Conservation (phyloP, 2,888 invertebrate genomes). For the Lasioglossum figueresi region DNA sequence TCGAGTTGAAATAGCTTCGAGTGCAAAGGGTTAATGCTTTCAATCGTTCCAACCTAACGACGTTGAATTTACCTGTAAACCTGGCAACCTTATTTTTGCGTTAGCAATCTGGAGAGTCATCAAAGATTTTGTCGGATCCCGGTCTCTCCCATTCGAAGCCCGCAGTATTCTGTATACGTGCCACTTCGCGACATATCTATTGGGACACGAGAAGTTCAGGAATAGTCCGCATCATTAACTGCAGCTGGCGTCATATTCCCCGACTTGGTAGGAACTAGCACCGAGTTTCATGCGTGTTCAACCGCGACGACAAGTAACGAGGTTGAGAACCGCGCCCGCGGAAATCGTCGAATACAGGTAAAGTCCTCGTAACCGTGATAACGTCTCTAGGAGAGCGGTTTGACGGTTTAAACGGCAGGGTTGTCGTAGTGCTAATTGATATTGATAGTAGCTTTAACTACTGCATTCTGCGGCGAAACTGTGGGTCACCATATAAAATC, state of each 20-base stretch:
- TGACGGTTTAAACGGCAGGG: conserved; percentile 1
- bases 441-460: conserved; percentile 35
- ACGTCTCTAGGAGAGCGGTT: conserved; percentile 29
- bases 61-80: too few relatives aligned
- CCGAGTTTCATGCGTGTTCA: conserved; percentile 14
- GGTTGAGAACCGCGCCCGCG: neutral
- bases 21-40: too few relatives aligned
- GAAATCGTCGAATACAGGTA: conserved; percentile 13
- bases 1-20: too few relatives aligned
- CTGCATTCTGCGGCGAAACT: neutral
- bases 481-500: neutral
- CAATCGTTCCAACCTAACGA: neutral
- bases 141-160: neutral
- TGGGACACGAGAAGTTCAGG: neutral
- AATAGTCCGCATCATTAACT: conserved; percentile 26
- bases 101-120: neutral
- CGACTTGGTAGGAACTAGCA: conserved; percentile 16
- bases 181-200: neutral
- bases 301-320: conserved; percentile 19
- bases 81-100: neutral
- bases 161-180: neutral
- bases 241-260: neutral
- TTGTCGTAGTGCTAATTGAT: conserved; percentile 37
- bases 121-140: neutral
- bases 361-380: conserved; percentile 45